phyloP scores from a whole-genome alignment of 2,113 vertebrate genomes.

The Heptranchias perlo region DNA sequence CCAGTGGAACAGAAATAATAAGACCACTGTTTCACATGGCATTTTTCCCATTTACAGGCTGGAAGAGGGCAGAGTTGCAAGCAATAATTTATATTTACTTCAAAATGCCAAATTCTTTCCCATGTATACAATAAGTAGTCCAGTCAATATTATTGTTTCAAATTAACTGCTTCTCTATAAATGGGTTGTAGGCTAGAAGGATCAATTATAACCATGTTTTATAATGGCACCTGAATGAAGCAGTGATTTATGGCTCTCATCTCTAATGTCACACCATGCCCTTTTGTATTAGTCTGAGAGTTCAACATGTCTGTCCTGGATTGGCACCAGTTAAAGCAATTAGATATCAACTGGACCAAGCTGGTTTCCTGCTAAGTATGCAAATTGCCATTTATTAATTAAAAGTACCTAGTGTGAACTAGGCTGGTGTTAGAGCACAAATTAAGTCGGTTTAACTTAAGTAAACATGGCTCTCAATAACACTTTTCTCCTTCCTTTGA shows the following conservation, averaged over 20 bases:
- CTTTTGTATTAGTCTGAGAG: neutral
- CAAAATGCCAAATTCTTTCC: neutral
- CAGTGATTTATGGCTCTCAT: neutral
- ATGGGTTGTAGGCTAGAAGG: neutral
- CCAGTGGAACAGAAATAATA: neutral
- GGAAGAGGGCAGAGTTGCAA: neutral
- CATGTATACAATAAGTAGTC: neutral
- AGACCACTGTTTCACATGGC: neutral
- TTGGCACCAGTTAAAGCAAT: constrained; percentile 15
- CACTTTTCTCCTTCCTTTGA: neutral
- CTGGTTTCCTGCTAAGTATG: neutral
- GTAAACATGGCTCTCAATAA: neutral
- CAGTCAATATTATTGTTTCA: neutral
- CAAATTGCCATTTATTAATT: neutral
- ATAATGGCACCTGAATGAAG: constrained; percentile 1
- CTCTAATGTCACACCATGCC: neutral
- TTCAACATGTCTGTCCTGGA: neutral
- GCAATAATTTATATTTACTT: neutral
- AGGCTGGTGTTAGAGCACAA: neutral
- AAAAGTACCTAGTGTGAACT: neutral
- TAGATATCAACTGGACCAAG: neutral
- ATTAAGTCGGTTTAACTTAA: neutral
- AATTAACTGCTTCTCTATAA: neutral
- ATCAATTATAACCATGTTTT: neutral
- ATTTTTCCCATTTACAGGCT: neutral